A percentile compares a stretch with the other conserved stretches of the same genome.
Conservation (phyloP, 1,140 invertebrate genomes). For the Drosophila takahashii region DNA sequence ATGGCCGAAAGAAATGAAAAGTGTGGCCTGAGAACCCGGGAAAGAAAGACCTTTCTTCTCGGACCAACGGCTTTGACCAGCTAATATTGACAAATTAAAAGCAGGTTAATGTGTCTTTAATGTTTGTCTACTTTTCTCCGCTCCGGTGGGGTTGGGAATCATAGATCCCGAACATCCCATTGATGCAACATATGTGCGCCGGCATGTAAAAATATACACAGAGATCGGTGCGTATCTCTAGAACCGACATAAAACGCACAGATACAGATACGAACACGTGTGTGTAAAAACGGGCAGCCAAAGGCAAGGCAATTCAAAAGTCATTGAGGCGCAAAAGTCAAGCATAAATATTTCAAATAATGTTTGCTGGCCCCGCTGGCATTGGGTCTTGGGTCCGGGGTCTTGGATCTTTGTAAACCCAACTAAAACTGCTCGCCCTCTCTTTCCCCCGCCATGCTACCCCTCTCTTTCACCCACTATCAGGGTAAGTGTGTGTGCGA, state of each 20-base stretch:
- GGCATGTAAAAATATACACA: conserved; percentile 33
- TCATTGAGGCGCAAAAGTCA: conserved; percentile 83
- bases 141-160: conserved; percentile 2
- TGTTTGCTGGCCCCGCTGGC: conserved; percentile 78
- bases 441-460: conserved; percentile 13
- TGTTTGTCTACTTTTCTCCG: conserved; percentile 47
- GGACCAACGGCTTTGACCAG: conserved; percentile 19
- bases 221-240: conserved; percentile 31
- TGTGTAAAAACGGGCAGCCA: conserved; percentile 70
- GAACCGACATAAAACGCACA: conserved; percentile 39
- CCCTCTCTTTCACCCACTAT: conserved; percentile 24
- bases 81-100: conserved; percentile 83
- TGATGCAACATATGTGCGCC: conserved; percentile 50
- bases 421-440: conserved; percentile 10
- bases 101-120: conserved; percentile 79
- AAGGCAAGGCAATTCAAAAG: conserved; percentile 83
- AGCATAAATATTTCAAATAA: conserved; percentile 83
- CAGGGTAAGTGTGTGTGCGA: conserved; percentile 10
- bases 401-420: conserved; percentile 19
- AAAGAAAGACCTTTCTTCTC: conserved; percentile 45
- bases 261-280: conserved; percentile 13
- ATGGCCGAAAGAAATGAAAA: conserved; percentile 72
- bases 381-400: conserved; percentile 57
- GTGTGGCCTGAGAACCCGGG: conserved; percentile 70
- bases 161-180: conserved; percentile 5